Evolutionary conservation across 1,140 invertebrate genomes (phyloP), one percentile per base, ranked within the genome.

Genomic region (Heliconius hewitsoni): DNA sequence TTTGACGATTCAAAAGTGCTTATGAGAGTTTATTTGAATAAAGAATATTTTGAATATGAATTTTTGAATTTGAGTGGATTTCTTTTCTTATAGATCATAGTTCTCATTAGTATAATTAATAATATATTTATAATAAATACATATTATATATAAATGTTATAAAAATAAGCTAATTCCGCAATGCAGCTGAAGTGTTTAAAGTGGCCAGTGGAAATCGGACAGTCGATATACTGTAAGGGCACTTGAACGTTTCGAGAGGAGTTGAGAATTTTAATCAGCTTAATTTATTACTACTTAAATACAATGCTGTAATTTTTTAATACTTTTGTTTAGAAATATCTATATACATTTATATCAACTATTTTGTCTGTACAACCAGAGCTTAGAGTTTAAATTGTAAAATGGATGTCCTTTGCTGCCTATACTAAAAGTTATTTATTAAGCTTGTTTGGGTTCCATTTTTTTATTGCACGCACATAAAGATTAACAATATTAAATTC

Each of bases 181-280:
- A 75, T 75, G 74, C 74, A 75, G 74, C 8, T 75, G 74, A 75
- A 75, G 74, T 34, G 60, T 66, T 66, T 75, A 11, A 60, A 66
- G 55, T 66, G 34, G 55, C 55, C 34, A 66, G 60, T 27, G 55
- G 52, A 23, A 75, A 74, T 74, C 37, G 30, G 52, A 60, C 52
- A n/a, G 60, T 37, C 74, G 74, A 75, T 60, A 66, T 37, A 39
- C 27, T 3, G 60, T 66, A 66, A 66, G 60, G 60, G 60, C 60
- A 27, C 60, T 66, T 66, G 27, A 66, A 66, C 27, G 60, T 66
- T 66, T 66, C 27, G 23, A 66, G 60, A 66, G 60, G 57, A 66
- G 60, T 66, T 66, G 60, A 66, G 60, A 66, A 66, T 66, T 66
- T 66, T 66, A 66, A 66, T 66, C 60, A 66, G 11, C 27, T 13